Evolutionary conservation across 2,888 invertebrate species (phyloP), one percentile per base, ranked within the genome.

Genomic region (Willowsia nigromaculata): DNA sequence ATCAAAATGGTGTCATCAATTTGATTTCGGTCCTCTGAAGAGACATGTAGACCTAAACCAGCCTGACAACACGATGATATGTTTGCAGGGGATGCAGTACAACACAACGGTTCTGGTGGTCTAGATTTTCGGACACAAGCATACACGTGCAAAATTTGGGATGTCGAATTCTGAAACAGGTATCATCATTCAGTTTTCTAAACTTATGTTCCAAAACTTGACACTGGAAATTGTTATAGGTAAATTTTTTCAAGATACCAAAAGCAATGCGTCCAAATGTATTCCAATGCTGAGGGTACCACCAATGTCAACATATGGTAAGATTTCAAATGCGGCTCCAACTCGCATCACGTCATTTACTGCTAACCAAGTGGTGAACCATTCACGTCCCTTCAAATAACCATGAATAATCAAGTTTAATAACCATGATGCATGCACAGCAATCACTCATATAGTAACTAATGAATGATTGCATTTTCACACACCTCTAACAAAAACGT

Each of bases 231-330:
- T n/a, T n/a, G n/a, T n/a, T n/a, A n/a, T n/a, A n/a, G n/a, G n/a
- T n/a, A n/a, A n/a, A n/a, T n/a, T n/a, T n/a, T n/a, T 7, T 53
- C 11, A 25, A 47, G 89, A 91, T 93, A 94, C 94, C 92, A 94
- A 91, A 88, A 94, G 93, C 62, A 93, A 92, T 91, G 94, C 94
- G 90, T 94, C 93, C 59, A 94, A 92, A 91, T 93, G 93, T 76
- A 94, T 92, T 50, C 93, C 93, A 87, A 95, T 94, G 78, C 94
- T 94, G 1, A 95, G 93, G 4, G 94, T 94, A 50, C 95, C 95
- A 27, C 95, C 95, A 89, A 94, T 94, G 89, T 95, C 95, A 37
- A 94, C 93, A 86, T 94, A 93, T 11, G 94, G 94, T 50, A 94
- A 91, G 90, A 94, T 93, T 89, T 94, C 93, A 92, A 94, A 94